phyloP scores from a whole-genome alignment of 2,113 vertebrate genomes.

The Leucosticte australis region DNA sequence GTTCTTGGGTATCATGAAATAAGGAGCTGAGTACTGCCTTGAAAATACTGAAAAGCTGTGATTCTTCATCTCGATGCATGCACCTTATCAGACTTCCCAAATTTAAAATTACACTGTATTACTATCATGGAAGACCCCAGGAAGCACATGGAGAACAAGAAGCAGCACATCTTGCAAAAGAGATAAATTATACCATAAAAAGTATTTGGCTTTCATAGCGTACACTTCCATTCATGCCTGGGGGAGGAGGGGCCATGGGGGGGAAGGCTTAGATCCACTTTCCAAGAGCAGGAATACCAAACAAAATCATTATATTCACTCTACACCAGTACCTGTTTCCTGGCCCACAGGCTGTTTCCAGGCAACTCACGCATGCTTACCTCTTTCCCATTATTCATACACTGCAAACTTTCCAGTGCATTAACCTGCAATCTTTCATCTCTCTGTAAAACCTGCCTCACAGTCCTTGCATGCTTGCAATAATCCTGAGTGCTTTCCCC shows the following conservation, averaged over 20 bases:
- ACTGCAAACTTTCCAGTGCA: background rate
- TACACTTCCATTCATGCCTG: background rate
- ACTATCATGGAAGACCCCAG: background rate
- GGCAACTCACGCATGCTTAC: background rate
- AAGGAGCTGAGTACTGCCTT: background rate
- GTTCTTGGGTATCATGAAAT: background rate
- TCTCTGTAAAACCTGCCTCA: background rate
- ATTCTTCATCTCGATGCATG: background rate
- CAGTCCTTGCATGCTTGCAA: background rate
- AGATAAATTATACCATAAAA: background rate
- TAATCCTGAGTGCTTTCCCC: background rate
- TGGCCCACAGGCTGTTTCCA: constrained; percentile 16
- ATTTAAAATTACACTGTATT: background rate
- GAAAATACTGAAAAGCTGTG: background rate
- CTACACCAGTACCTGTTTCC: background rate
- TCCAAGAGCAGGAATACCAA: background rate
- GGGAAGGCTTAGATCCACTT: background rate
- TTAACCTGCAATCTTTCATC: background rate
- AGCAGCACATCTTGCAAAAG: background rate
- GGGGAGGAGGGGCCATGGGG: fast-evolving
- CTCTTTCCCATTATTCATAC: background rate
- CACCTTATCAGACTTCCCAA: background rate
- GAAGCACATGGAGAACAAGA: background rate
- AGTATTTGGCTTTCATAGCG: background rate
- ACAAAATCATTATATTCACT: background rate